phyloP scores from a whole-genome alignment of 2,888 invertebrate species.

The Omphaloscelis lunosa region DNA sequence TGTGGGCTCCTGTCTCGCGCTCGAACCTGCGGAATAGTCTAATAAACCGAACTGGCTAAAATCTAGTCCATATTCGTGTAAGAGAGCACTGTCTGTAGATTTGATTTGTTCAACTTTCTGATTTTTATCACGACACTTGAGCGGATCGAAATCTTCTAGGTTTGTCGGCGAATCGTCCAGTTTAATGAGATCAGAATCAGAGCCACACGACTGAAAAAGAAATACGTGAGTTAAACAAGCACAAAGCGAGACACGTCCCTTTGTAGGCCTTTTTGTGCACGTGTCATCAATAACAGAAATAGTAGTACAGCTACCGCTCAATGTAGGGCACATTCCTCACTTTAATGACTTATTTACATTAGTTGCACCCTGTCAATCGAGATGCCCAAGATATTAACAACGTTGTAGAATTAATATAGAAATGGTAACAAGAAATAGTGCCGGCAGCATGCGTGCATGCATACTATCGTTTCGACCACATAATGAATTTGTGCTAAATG shows the following conservation, averaged over 20 bases:
- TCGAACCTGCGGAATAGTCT: slow-evolving; percentile 83
- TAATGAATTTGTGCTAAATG: slow-evolving; percentile 1
- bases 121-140: slow-evolving; percentile 82
- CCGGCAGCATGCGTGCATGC: slow-evolving; percentile 37
- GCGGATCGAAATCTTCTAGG: slow-evolving; percentile 87
- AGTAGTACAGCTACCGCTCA: slow-evolving; percentile 1
- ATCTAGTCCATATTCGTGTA: slow-evolving; percentile 94
- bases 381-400: background rate
- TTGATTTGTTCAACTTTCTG: slow-evolving; percentile 83
- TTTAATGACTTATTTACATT: slow-evolving; percentile 51
- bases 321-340: slow-evolving; percentile 3
- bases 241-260: slow-evolving; percentile 60
- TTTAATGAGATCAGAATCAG: slow-evolving; percentile 87
- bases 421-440: background rate
- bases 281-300: slow-evolving; percentile 20
- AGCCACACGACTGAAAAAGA: slow-evolving; percentile 87
- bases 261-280: slow-evolving; percentile 42
- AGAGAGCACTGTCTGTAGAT: slow-evolving; percentile 91
- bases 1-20: slow-evolving; percentile 73
- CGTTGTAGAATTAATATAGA: background rate
- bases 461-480: slow-evolving; percentile 4
- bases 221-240: slow-evolving; percentile 77
- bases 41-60: slow-evolving; percentile 90
- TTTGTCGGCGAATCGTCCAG: slow-evolving; percentile 86
- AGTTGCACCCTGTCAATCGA: slow-evolving; percentile 6